Evolutionary conservation across 2,888 invertebrate genomes (phyloP).

Genomic region (Pachliopta kotzebuea): DNA sequence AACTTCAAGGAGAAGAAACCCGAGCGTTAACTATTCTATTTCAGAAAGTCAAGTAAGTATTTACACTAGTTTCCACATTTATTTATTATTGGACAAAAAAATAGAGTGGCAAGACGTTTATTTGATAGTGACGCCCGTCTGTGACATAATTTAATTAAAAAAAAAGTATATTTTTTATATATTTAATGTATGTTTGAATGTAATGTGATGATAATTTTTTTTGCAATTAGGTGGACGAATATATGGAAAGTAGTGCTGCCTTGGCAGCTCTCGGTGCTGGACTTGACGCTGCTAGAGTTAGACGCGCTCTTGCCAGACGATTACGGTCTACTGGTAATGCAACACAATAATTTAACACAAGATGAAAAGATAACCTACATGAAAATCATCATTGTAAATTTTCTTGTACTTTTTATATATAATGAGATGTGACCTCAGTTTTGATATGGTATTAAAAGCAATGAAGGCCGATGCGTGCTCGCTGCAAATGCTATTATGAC

Average conservation of each 20-base stretch:
- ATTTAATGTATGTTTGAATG: no score
- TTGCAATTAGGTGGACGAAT: slow-evolving; percentile 57
- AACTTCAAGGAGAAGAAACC: slow-evolving; percentile 47
- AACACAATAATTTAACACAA: neutral
- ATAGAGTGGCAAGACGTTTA: neutral
- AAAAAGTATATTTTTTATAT: no score
- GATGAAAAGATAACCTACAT: no score
- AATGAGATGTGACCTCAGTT: no score
- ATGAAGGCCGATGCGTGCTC: no score
- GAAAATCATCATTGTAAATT: neutral
- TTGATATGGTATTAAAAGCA: no score
- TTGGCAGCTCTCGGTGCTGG: slow-evolving; percentile 66
- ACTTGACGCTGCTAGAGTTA: slow-evolving; percentile 65
- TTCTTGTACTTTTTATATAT: neutral
- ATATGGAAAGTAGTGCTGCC: slow-evolving; percentile 60
- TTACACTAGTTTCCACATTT: neutral
- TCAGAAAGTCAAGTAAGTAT: slow-evolving; percentile 55
- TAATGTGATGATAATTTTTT: neutral
- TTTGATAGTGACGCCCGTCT: no score
- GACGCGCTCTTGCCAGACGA: slow-evolving; percentile 56
- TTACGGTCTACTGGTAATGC: slow-evolving; percentile 58
- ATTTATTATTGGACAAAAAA: no score
- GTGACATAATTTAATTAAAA: no score
- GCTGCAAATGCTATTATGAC: no score
- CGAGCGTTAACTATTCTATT: slow-evolving; percentile 51